Evolutionary conservation across 2,113 vertebrate species (phyloP), one percentile per base, ranked within the genome.

Genomic region (Callipepla squamata): DNA sequence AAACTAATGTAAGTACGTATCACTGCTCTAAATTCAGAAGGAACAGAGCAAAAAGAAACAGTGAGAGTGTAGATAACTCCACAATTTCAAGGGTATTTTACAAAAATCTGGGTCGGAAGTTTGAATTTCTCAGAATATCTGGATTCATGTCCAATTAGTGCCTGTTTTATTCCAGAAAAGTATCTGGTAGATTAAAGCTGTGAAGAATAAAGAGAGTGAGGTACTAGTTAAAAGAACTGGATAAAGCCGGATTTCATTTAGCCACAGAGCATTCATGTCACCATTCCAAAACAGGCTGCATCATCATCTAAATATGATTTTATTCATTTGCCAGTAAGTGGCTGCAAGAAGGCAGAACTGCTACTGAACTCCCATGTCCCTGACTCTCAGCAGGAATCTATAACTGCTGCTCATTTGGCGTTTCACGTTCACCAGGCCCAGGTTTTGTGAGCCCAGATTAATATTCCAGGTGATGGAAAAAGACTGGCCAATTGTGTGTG

Each of bases 31-130:
- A 74, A 63, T 79, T 68, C 61, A 65, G 47, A 86, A 73, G 32
- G 22, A 80, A 36, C 2, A 17, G 14, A 23, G 17, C 42, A 44
- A 57, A 74, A 13, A 26, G 9, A 5, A 26, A 72, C 0, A 0
- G 11, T 32, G 17, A 55, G 3, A 86, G 51, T 3, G 2, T 55
- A 17, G 11, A 6, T 61, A 20, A 79, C 25, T 40, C 44, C 13
- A 19, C 15, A 44, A 36, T 79, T 75, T 68, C 53, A 79, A 61
- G 11, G 14, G 14, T 92, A 61, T 45, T 62, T 45, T 1, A 40
- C 21, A 0, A 47, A 75, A 70, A 68, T 58, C 28, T 38, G 4
- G 3, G 10, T 20, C 3, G 75, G 44, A 79, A 87, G 66, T 14
- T 11, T 68, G 0, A 75, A 50, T 42, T 90, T 42, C 19, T 63